Evolutionary conservation across 1,140 invertebrate genomes (phyloP).

Genomic region (Heliconius himera): DNA sequence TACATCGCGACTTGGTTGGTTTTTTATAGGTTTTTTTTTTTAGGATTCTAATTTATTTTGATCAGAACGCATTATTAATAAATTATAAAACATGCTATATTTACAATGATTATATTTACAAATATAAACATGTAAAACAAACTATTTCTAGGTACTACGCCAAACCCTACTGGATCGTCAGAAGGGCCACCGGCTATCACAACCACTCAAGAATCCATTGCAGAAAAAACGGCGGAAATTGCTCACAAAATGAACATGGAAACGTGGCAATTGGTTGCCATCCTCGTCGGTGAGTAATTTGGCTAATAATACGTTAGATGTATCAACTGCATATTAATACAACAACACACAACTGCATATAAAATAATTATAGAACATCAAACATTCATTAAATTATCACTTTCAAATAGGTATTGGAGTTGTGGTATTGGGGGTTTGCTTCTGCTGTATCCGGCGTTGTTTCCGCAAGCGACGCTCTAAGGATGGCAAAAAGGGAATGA

Average conservation of each 20-base stretch:
- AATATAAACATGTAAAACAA: background rate
- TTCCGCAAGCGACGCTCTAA: constrained; percentile 96
- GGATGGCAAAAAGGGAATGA: constrained; percentile 97
- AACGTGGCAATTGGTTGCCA: constrained; percentile 73
- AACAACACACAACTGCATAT: too few relatives aligned
- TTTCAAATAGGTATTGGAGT: constrained; percentile 84
- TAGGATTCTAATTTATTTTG: too few relatives aligned
- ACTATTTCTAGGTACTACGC: constrained; percentile 8
- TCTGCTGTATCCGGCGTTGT: constrained; percentile 97
- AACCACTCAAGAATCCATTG: constrained; percentile 57
- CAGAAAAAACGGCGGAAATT: constrained; percentile 61
- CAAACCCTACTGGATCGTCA: constrained; percentile 21
- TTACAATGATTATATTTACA: background rate
- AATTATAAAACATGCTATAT: background rate
- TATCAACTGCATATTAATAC: background rate
- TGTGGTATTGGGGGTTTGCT: constrained; percentile 93
- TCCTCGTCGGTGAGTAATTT: constrained; percentile 68
- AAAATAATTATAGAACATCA: too few relatives aligned
- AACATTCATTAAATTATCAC: background rate
- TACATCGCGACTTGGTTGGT: too few relatives aligned
- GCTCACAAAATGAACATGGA: constrained; percentile 72
- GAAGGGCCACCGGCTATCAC: constrained; percentile 41
- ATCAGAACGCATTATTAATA: too few relatives aligned
- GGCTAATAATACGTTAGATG: background rate
- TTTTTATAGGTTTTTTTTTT: too few relatives aligned